Evolutionary conservation across 2,113 vertebrate species (phyloP), one percentile per base, ranked within the genome.

Genomic region (Apteryx owenii): DNA sequence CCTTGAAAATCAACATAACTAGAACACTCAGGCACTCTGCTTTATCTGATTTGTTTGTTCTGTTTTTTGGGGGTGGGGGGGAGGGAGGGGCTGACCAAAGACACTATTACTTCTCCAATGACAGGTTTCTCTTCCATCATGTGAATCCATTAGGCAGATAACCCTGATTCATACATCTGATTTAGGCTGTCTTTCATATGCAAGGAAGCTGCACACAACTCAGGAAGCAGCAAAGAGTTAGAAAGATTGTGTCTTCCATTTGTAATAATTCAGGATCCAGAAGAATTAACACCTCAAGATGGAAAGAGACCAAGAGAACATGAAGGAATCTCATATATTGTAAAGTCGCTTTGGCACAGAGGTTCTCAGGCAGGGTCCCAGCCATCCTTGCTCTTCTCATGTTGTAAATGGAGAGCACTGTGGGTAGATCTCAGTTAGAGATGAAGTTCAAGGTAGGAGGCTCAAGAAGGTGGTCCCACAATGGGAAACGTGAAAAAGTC

Each of bases 61-160:
- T 73, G 21, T 38, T 77, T 8, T 44, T 15, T 40, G 31, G 3
- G 5, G 10, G 17, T 8, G 17, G 56, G 29, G 19, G 10, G 6
- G 31, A 9, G 0, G 0, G 4, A 12, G 2, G 5, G 5, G 9
- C 9, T 84, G 13, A 60, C 21, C 42, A 44, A 61, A 90, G 92
- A 16, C 25, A 40, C 50, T 18, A 38, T 14, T 51, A 10, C 58
- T 88, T 50, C 28, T 48, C 5, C 38, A 69, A 13, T 36, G 3
- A 40, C n/a, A 18, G 2, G 38, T 68, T 88, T 84, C 36, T 93
- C 20, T 89, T 62, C n/a, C 23, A 26, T 18, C 48, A 44, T 4
- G 19, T 78, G 42, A 62, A n/a, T 54, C 26, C n/a, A 28, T 73
- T 68, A 65, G 6, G 16, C 33, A 62, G 40, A 33, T 46, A 80